Conservation (phyloP, 1,140 invertebrate species). For the Choristoneura fumiferana region DNA sequence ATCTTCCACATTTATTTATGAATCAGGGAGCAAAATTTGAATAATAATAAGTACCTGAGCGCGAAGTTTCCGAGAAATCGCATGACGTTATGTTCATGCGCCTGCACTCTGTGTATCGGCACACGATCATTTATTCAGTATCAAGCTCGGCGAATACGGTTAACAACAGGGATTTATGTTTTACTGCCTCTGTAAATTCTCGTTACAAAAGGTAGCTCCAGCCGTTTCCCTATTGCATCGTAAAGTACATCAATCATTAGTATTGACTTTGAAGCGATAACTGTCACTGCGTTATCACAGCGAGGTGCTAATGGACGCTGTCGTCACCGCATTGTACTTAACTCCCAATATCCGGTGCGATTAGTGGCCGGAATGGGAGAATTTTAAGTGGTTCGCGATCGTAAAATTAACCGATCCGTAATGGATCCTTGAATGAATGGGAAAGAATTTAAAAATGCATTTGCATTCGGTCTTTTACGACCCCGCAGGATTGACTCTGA, state of each 20-base stretch:
- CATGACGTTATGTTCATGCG: neutral
- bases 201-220: neutral
- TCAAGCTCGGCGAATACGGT: neutral
- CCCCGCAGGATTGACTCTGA: constrained; percentile 7
- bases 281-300: constrained; percentile 41
- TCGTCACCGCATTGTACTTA: constrained; percentile 41
- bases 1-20: neutral
- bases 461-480: constrained; percentile 30
- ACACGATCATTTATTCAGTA: too few relatives aligned
- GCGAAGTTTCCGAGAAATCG: constrained; percentile 30
- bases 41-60: neutral
- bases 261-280: constrained; percentile 37
- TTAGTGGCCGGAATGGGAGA: constrained; percentile 52
- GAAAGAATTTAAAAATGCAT: constrained; percentile 49
- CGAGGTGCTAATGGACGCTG: constrained; percentile 54
- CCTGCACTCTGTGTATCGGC: too few relatives aligned
- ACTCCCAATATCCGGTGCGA: constrained; percentile 60
- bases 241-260: constrained; percentile 31
- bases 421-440: constrained; percentile 51
- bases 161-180: neutral
- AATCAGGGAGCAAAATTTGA: neutral
- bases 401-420: constrained; percentile 66
- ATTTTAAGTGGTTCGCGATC: constrained; percentile 67
- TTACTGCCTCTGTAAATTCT: neutral
- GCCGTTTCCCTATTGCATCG: constrained; percentile 15